A percentile compares a stretch with the other conserved stretches of the same genome.
Conservation (phyloP, 2,113 vertebrate species). For the Pachycephala philippinensis region DNA sequence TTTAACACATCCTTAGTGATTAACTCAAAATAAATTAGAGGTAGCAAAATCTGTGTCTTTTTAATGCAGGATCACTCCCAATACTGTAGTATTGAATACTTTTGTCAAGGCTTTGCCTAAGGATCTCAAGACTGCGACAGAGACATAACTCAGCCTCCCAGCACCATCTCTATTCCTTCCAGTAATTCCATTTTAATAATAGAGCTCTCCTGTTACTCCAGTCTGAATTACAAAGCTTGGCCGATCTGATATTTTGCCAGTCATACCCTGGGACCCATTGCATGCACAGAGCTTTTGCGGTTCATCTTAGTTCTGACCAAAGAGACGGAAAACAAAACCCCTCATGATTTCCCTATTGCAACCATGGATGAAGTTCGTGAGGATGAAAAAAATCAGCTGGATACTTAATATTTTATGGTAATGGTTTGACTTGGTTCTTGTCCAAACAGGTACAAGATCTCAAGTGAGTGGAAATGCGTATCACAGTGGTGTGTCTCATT, state of each 20-base stretch:
- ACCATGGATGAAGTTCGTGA: not conserved
- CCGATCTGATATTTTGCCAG: not conserved
- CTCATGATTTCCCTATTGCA: not conserved
- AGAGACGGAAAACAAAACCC: not conserved
- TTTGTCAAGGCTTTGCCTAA: not conserved
- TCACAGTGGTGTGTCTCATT: not conserved
- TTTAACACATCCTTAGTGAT: constrained; percentile 18
- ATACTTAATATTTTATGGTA: not conserved
- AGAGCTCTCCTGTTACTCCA: not conserved
- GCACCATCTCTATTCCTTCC: not conserved
- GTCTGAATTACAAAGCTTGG: not conserved
- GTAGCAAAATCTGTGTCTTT: not conserved
- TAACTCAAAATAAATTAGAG: not conserved
- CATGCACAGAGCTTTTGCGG: not conserved
- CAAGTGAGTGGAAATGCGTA: not conserved
- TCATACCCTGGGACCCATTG: not conserved
- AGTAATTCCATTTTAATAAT: not conserved
- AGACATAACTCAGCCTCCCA: not conserved
- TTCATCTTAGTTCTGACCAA: not conserved
- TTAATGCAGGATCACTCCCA: not conserved
- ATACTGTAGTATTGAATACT: not conserved
- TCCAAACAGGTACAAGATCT: not conserved
- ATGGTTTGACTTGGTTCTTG: not conserved
- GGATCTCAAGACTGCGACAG: not conserved
- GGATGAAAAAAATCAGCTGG: not conserved